Evolutionary conservation across 2,888 invertebrate species (phyloP), one percentile per base, ranked within the genome.

Genomic region (Drosophila greeni): DNA sequence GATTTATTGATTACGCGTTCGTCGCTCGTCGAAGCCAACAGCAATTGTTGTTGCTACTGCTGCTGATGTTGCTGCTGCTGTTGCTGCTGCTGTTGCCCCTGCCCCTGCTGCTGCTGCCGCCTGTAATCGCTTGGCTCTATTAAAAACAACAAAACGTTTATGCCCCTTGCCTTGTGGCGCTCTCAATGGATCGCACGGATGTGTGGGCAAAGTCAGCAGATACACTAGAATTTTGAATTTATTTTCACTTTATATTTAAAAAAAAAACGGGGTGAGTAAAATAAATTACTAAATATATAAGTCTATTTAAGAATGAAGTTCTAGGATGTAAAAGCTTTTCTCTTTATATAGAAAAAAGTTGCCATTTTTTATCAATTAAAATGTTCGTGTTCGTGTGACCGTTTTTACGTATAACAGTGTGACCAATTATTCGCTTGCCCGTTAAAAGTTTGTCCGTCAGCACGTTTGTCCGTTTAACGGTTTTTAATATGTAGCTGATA

Each of bases 1-100:
- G 86, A 85, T 86, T 86, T 85, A 85, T 85, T 83, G 83, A 82
- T 86, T 85, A 82, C 81, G 77, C 81, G 82, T 60, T 69, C 66
- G 68, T 66, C 78, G 62, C 73, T 77, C 76, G 73, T 83, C 78
- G 83, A 72, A 74, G 37, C 68, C 74, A 70, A 61, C 60, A 64
- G 58, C 77, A 73, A 74, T 75, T 73, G 72, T 68, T 75, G 73
- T 55, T 65, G 39, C 39, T 14, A 7, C 39, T 39, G 37, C 18
- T 40, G 62, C 45, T 69, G n/a, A n/a, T n/a, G 39, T 11, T 45
- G 29, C 12, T 54, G 64, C 14, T 66, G 51, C 18, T 69, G 66
- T 24, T n/a, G n/a, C n/a, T n/a, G n/a, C n/a, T n/a, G n/a, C n/a
- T n/a, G n/a, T n/a, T n/a, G n/a, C n/a, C n/a, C n/a, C n/a, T n/a